phyloP scores from a whole-genome alignment of 2,797 vertebrate species.

The Sebastiscus tertius region DNA sequence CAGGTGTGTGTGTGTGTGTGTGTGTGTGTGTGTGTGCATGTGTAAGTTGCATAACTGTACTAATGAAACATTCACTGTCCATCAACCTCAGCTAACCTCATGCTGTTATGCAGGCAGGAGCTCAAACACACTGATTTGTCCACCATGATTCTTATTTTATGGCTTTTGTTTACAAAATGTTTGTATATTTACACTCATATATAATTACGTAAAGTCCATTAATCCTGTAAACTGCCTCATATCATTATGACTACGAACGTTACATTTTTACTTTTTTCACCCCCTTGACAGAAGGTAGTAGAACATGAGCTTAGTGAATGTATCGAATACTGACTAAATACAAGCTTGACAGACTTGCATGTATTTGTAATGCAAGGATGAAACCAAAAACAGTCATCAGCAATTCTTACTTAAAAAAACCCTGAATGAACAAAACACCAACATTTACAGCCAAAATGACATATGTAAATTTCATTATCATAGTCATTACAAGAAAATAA shows the following conservation, averaged over 20 bases:
- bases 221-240: background rate
- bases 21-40: slow-evolving; percentile 6
- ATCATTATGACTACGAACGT: background rate
- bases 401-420: background rate
- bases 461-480: background rate
- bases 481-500: background rate
- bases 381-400: background rate
- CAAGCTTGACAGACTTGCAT: background rate
- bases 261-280: background rate
- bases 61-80: slow-evolving; percentile 47
- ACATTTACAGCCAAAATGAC: background rate
- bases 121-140: background rate
- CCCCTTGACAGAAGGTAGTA: background rate
- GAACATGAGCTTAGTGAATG: background rate
- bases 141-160: background rate
- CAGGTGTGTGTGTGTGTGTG: slow-evolving; percentile 8
- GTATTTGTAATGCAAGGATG: background rate
- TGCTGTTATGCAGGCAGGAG: slow-evolving; percentile 5
- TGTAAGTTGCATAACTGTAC: slow-evolving; percentile 45
- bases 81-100: slow-evolving; percentile 6
- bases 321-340: background rate
- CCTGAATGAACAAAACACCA: background rate
- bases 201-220: no score
- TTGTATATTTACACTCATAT: background rate
- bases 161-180: background rate